Evolutionary conservation across 2,888 invertebrate genomes (phyloP).

Genomic region (Aspidiotus destructor): DNA sequence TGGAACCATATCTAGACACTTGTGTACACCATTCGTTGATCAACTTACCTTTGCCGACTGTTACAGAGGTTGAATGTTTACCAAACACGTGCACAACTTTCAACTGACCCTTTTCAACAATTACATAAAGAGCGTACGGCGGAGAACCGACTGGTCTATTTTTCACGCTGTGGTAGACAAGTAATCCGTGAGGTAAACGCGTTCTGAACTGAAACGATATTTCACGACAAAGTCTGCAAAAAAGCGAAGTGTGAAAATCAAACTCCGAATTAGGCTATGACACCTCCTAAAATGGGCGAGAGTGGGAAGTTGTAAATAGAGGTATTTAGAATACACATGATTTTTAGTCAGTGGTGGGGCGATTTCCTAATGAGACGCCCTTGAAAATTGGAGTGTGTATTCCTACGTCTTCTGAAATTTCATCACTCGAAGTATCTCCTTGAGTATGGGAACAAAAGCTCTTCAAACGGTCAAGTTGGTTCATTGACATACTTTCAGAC

Average conservation of each 20-base stretch:
- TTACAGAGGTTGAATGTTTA: conserved; percentile 71
- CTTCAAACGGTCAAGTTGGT: too few relatives aligned
- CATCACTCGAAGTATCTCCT: too few relatives aligned
- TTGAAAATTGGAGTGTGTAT: too few relatives aligned
- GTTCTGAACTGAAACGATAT: conserved; percentile 84
- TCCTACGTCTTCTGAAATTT: too few relatives aligned
- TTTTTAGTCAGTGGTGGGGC: too few relatives aligned
- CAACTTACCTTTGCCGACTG: conserved; percentile 61
- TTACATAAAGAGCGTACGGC: conserved; percentile 81
- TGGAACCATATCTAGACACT: neutral
- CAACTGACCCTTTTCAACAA: conserved; percentile 81
- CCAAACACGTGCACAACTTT: conserved; percentile 88
- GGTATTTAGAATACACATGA: too few relatives aligned
- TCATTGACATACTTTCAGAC: too few relatives aligned
- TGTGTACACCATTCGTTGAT: neutral
- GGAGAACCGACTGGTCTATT: conserved; percentile 69
- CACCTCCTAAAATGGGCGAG: neutral
- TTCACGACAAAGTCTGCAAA: conserved; percentile 67
- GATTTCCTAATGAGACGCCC: too few relatives aligned
- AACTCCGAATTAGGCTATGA: conserved; percentile 1
- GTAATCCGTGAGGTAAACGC: conserved; percentile 71
- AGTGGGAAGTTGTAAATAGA: too few relatives aligned
- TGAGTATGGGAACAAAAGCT: too few relatives aligned
- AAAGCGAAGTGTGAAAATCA: neutral
- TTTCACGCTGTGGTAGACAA: conserved; percentile 84